A percentile compares a stretch with the other conserved stretches of the same genome.
Conservation (phyloP, 2,113 vertebrate genomes). For the Oxygymnocypris stewartii region DNA sequence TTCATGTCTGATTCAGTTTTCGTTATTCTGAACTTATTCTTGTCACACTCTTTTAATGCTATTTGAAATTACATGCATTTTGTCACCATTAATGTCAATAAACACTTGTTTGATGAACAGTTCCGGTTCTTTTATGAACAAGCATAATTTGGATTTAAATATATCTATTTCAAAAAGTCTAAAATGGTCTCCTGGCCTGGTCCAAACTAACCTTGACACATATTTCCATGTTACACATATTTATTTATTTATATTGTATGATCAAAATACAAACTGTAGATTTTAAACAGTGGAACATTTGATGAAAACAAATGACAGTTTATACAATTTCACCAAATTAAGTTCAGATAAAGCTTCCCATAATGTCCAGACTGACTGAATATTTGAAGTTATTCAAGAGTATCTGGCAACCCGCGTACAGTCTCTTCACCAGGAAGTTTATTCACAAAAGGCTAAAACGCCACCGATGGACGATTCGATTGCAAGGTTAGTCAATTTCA, state of each 20-base stretch:
- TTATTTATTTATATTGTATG: background rate
- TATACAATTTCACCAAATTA: background rate
- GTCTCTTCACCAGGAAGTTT: slow-evolving; percentile 35
- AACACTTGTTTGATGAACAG: background rate
- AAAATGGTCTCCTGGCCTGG: background rate
- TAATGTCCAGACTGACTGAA: background rate
- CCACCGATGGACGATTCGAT: slow-evolving; percentile 10
- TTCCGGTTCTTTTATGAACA: background rate
- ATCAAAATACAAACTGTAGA: background rate
- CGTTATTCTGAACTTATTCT: background rate
- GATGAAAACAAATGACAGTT: background rate
- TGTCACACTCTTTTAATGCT: background rate
- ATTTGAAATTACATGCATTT: background rate
- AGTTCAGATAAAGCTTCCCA: background rate
- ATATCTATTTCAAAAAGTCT: background rate
- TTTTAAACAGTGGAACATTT: background rate
- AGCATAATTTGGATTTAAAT: background rate
- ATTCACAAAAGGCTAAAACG: background rate
- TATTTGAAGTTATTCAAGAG: background rate
- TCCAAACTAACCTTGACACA: background rate
- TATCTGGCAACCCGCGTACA: slow-evolving; percentile 27
- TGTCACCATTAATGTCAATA: background rate
- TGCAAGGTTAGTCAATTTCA: background rate
- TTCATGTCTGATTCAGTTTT: background rate
- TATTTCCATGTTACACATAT: background rate